Evolutionary conservation across 2,797 vertebrate species (phyloP).

Genomic region (Epinephelus malabaricus): DNA sequence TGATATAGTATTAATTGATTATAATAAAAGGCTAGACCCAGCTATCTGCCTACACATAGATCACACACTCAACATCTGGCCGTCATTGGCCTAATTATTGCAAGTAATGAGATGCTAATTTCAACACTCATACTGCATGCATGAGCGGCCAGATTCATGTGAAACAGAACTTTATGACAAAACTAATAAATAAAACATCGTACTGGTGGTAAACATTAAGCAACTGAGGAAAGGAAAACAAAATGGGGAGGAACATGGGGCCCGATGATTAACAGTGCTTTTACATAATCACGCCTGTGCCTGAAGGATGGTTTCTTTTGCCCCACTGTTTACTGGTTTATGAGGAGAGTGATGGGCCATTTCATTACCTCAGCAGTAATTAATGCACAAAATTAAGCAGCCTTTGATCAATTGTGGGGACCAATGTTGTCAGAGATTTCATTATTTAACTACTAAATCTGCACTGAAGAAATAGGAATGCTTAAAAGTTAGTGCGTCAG

Average conservation of each 20-base stretch:
- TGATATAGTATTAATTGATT: slow-evolving; percentile 78
- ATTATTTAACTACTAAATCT: slow-evolving; percentile 62
- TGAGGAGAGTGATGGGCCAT: slow-evolving; percentile 82
- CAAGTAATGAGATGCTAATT: slow-evolving; percentile 96
- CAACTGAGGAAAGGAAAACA: slow-evolving; percentile 76
- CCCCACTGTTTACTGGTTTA: slow-evolving; percentile 80
- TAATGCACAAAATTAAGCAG: slow-evolving; percentile 79
- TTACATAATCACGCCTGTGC: slow-evolving; percentile 73
- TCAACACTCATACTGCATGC: slow-evolving; percentile 91
- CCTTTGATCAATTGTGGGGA: slow-evolving; percentile 75
- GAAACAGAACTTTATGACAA: slow-evolving; percentile 89
- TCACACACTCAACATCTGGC: slow-evolving; percentile 90
- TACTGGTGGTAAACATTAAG: slow-evolving; percentile 87
- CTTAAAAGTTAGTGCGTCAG: slow-evolving; percentile 33
- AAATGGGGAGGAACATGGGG: slow-evolving; percentile 61
- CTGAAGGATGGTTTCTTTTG: slow-evolving; percentile 80
- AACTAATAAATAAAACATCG: slow-evolving; percentile 91
- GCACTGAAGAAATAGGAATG: slow-evolving; percentile 29
- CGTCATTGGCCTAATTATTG: slow-evolving; percentile 94
- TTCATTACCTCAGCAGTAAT: slow-evolving; percentile 81
- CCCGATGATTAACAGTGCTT: slow-evolving; percentile 75
- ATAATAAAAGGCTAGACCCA: slow-evolving; percentile 77
- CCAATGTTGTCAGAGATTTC: slow-evolving; percentile 59
- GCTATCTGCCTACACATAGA: slow-evolving; percentile 83
- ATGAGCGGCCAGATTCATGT: slow-evolving; percentile 88